Percentiles rank a stretch among this genome's conserved stretches.
Evolutionary conservation across 2,888 invertebrate species (phyloP).

Genomic region (Formica aserva): DNA sequence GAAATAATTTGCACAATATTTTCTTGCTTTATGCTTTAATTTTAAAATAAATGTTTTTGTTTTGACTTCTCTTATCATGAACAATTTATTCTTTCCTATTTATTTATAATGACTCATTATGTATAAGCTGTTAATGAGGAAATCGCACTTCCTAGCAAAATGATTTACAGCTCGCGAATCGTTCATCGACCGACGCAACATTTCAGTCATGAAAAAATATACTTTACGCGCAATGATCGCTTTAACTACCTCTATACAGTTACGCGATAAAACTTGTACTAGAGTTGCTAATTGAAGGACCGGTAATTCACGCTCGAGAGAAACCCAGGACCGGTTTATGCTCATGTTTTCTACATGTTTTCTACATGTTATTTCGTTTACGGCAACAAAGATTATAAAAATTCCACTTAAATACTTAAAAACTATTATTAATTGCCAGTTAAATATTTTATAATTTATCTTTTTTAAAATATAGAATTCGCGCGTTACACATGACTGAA

Average conservation of each 20-base stretch:
- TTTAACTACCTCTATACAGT: conserved; percentile 50
- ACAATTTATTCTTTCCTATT: neutral
- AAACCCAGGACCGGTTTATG: neutral
- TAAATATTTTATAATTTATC: neutral
- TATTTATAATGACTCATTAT: neutral
- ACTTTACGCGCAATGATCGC: conserved; percentile 41
- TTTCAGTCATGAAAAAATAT: neutral
- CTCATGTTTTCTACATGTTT: neutral
- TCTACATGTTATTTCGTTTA: neutral
- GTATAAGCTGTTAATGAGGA: conserved; percentile 19
- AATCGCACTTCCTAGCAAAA: conserved; percentile 10
- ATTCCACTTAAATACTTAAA: conserved; percentile 3
- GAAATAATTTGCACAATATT: neutral
- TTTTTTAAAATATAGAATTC: neutral
- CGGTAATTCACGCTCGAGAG: conserved; percentile 35
- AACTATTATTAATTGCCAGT: neutral
- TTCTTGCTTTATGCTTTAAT: neutral
- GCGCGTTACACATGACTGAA: neutral
- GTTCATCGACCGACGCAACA: neutral
- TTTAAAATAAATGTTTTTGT: neutral
- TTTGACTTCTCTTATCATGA: neutral
- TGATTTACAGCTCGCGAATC: conserved; percentile 34
- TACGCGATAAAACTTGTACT: conserved; percentile 34
- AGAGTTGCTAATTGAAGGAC: conserved; percentile 34
- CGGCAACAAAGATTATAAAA: neutral